Evolutionary conservation across 2,888 invertebrate genomes (phyloP).

Genomic region (Leuctra nigra): DNA sequence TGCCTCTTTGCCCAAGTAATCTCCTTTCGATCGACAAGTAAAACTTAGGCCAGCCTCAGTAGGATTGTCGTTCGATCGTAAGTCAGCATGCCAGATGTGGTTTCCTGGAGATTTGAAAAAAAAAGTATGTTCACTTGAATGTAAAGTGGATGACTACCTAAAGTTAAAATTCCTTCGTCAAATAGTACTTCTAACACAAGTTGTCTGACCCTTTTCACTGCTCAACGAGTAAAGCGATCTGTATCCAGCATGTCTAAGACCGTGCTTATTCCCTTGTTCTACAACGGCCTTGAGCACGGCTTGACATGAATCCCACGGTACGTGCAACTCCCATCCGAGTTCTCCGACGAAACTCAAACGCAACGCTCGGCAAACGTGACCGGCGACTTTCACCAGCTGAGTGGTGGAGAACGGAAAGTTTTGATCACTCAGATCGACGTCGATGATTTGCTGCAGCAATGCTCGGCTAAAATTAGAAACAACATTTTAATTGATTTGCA

Average conservation of each 20-base stretch:
- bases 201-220: constrained; percentile 67
- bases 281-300: constrained; percentile 58
- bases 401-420: constrained; percentile 58
- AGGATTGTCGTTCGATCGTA: constrained; percentile 78
- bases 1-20: constrained; percentile 68
- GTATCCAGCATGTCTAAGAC: constrained; percentile 75
- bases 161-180: neutral
- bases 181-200: neutral
- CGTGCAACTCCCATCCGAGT: constrained; percentile 82
- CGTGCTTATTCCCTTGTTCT: constrained; percentile 50
- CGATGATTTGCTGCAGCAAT: constrained; percentile 52
- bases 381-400: constrained; percentile 45
- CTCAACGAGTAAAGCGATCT: constrained; percentile 81
- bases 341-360: constrained; percentile 86
- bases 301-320: constrained; percentile 61
- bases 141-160: too few species aligned
- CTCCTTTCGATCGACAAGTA: constrained; percentile 68
- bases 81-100: constrained; percentile 78
- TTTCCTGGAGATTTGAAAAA: constrained; percentile 53
- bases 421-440: constrained; percentile 54
- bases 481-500: neutral
- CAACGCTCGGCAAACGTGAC: constrained; percentile 50
- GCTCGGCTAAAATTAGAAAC: constrained; percentile 46
- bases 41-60: constrained; percentile 75
- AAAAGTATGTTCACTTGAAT: too few species aligned